Evolutionary conservation across 2,797 vertebrate species (phyloP).

Genomic region (Rousettus madagascariensis): DNA sequence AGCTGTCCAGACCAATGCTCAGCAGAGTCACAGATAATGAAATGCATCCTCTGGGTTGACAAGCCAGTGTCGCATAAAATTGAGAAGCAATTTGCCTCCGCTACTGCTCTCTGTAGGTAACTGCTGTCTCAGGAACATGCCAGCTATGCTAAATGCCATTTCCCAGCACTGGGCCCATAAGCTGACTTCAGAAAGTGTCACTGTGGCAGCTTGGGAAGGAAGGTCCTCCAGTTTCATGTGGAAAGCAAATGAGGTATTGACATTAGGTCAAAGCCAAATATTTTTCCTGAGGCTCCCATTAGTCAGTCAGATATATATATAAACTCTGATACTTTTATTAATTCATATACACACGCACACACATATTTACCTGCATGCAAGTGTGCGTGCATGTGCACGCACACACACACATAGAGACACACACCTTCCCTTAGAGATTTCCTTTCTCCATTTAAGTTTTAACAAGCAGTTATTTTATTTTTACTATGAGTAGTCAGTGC

Average conservation of each 20-base stretch:
- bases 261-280: background rate
- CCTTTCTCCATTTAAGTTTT: background rate
- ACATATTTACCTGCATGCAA: background rate
- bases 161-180: background rate
- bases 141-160: background rate
- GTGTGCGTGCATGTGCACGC: background rate
- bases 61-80: constrained; percentile 20
- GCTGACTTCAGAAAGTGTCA: background rate
- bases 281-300: background rate
- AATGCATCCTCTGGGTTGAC: constrained; percentile 20
- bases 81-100: constrained; percentile 46
- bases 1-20: background rate
- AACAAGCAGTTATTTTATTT: background rate
- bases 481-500: background rate
- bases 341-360: no score
- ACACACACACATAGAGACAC: background rate
- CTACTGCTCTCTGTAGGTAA: constrained; percentile 6
- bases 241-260: background rate
- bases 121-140: background rate
- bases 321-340: no score
- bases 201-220: background rate
- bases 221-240: background rate
- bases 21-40: constrained; percentile 39
- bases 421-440: background rate
- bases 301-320: background rate